Evolutionary conservation across 2,888 invertebrate genomes (phyloP).

Genomic region (Thysanoteuthis rhombus): DNA sequence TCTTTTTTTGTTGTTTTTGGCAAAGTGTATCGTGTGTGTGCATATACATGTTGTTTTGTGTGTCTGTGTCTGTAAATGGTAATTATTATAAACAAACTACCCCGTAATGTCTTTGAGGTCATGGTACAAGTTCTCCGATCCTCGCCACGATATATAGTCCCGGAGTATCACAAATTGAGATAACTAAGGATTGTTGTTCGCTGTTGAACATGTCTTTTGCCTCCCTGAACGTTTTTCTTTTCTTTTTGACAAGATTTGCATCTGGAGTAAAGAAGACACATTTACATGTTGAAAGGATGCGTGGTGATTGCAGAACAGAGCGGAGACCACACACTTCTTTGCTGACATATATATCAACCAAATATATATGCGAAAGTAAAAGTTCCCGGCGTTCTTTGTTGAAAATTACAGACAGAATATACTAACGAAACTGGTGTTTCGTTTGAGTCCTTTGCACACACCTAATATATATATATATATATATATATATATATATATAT

Average conservation of each 20-base stretch:
- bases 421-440: too few species aligned
- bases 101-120: background rate
- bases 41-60: background rate
- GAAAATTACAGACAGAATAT: too few species aligned
- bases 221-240: too few species aligned
- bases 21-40: background rate
- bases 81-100: too few species aligned
- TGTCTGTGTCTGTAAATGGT: background rate
- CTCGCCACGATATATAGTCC: background rate
- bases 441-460: too few species aligned
- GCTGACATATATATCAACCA: too few species aligned
- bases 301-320: too few species aligned
- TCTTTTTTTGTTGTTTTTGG: background rate
- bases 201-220: background rate
- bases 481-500: slow-evolving; percentile 13
- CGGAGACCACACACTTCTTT: too few species aligned
- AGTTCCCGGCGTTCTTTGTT: too few species aligned
- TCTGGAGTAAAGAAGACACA: background rate
- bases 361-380: too few species aligned
- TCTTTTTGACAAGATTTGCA: background rate
- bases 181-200: background rate
- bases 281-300: too few species aligned
- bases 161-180: background rate
- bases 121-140: background rate
- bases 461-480: background rate